These are phyloP conservation scores for Phainopepla nitens DNA, from an alignment of 2,113 vertebrate species.

Conservation along the genomic window DNA sequence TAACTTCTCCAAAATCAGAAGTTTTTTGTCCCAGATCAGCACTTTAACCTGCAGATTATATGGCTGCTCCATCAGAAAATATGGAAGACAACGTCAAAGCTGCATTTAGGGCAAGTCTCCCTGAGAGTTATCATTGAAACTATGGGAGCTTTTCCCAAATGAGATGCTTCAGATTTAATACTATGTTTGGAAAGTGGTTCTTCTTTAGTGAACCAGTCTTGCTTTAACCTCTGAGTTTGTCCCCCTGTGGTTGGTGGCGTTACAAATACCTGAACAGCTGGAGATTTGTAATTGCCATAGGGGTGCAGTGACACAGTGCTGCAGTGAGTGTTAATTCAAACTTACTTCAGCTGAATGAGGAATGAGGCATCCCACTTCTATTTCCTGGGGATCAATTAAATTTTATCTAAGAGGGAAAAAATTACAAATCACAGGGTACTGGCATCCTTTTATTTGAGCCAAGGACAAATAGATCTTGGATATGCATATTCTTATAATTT, in stretches of 20 bases:
- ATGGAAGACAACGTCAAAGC: neutral
- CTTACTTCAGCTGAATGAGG: neutral
- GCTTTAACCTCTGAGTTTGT: neutral
- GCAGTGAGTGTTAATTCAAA: neutral
- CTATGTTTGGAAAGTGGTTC: neutral
- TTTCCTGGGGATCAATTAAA: neutral
- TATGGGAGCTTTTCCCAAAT: neutral
- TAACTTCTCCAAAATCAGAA: neutral
- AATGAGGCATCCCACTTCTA: neutral
- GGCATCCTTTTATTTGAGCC: neutral
- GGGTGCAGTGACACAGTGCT: rapidly evolving
- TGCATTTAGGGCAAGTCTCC: neutral
- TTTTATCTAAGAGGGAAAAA: neutral
- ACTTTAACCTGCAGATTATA: neutral
- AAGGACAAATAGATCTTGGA: conserved; percentile 17
- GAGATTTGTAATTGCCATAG: neutral
- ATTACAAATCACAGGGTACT: neutral
- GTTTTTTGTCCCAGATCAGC: neutral
- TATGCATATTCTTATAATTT: neutral
- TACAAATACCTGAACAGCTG: neutral
- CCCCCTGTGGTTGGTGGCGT: rapidly evolving
- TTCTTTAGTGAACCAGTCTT: neutral
- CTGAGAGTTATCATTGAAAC: neutral
- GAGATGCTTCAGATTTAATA: neutral
- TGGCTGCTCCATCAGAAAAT: neutral